Evolutionary conservation across 2,888 invertebrate genomes (phyloP), one percentile per base, ranked within the genome.

Genomic region (Nomada ruficornis): DNA sequence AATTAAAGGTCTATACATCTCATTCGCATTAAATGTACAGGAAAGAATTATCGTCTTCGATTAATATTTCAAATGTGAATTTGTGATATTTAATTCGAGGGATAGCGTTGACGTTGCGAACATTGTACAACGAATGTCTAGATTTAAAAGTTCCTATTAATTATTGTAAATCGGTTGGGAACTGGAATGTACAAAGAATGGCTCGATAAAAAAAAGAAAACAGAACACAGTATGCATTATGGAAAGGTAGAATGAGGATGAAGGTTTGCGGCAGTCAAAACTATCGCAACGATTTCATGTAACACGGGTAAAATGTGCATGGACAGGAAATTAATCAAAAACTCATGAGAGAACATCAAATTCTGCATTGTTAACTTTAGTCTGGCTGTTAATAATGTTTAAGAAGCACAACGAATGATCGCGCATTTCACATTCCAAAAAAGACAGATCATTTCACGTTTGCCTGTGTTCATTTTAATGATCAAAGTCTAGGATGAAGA

Each of bases 381-480:
- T 72, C 62, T 50, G 18, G 52, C 60, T 57, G 65, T 3, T 62
- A 15, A 67, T 68, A 75, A 50, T 36, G 50, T 20, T 55, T 10
- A 72, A 64, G 44, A 78, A 79, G 72, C 71, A 86, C 76, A 85
- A 85, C 77, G 85, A 85, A 85, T 67, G 65, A 77, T 76, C 72
- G 80, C 80, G 75, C 77, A 80, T 86, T 82, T 82, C 83, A 85
- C 82, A 87, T 82, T 77, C 82, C 87, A 71, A 83, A 82, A 62
- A 65, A 76, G 70, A 71, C 57, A 71, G 55, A 78, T 83, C 68
- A 67, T 71, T 62, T 77, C 60, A 69, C 60, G 54, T 50, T 74
- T 29, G 60, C 68, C 54, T 83, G 80, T 86, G 87, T 87, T 86
- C 78, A 80, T 79, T 84, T 57, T 67, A 60, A 63, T 54, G 69